Evolutionary conservation across 2,888 invertebrate species (phyloP).

Genomic region (Eupeodes latifasciatus): DNA sequence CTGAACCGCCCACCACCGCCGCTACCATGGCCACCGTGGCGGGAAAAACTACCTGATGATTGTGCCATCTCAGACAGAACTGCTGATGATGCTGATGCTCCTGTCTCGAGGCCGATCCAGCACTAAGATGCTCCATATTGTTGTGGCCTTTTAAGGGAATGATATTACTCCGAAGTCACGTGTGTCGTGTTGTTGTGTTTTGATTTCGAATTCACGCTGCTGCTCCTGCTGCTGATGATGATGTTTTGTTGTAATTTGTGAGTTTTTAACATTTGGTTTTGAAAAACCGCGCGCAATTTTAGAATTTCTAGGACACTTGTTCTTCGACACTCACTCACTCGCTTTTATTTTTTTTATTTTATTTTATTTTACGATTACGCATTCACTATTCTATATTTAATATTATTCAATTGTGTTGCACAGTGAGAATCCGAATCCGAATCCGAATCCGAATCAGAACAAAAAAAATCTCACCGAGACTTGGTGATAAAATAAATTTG

Average conservation of each 20-base stretch:
- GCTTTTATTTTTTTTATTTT: slow-evolving; percentile 14
- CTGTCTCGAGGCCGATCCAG: slow-evolving; percentile 77
- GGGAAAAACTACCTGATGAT: slow-evolving; percentile 88
- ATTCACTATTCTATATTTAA: slow-evolving; percentile 72
- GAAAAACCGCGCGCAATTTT: slow-evolving; percentile 34
- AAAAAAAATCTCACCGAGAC: slow-evolving; percentile 61
- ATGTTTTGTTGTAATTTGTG: not conserved
- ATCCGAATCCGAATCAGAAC: slow-evolving; percentile 6
- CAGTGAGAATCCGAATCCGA: not conserved
- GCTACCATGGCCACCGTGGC: not conserved
- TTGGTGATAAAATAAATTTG: slow-evolving; percentile 65
- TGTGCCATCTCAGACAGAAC: slow-evolving; percentile 94
- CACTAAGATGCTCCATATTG: slow-evolving; percentile 82
- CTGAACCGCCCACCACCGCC: not conserved
- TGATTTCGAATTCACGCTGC: not conserved
- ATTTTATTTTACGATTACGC: slow-evolving; percentile 61
- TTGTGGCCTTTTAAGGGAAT: slow-evolving; percentile 77
- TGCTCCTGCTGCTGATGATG: too few species aligned
- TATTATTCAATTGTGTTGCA: slow-evolving; percentile 70
- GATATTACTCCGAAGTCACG: slow-evolving; percentile 11
- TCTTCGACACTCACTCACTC: slow-evolving; percentile 34
- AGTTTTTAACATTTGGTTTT: slow-evolving; percentile 19
- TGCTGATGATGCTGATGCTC: slow-evolving; percentile 86
- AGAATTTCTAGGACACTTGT: slow-evolving; percentile 71
- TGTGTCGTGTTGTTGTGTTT: slow-evolving; percentile 27